A percentile compares a stretch with the other conserved stretches of the same genome.
Evolutionary conservation across 2,797 vertebrate genomes (phyloP).

Genomic region (Rhinogobio ventralis): DNA sequence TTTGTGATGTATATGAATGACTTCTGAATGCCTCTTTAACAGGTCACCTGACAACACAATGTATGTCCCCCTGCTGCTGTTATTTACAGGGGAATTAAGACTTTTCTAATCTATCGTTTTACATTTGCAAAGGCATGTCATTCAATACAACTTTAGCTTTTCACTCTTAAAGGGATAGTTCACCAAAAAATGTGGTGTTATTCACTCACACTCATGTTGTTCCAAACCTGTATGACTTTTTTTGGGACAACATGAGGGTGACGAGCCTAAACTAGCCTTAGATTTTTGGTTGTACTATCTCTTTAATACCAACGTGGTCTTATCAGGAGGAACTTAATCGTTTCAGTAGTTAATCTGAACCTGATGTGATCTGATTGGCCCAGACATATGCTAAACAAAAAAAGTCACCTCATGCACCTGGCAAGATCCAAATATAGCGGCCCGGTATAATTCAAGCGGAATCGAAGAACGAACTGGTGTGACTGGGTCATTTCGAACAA

Average conservation of each 20-base stretch:
- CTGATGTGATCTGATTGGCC: not conserved
- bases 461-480: not conserved
- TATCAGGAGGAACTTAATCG: not conserved
- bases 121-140: slow-evolving; percentile 1
- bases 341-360: not conserved
- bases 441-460: not conserved
- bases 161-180: not conserved
- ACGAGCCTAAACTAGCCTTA: not conserved
- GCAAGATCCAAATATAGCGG: not conserved
- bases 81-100: slow-evolving; percentile 32
- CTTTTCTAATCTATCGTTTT: slow-evolving; percentile 10
- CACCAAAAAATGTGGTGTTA: not conserved
- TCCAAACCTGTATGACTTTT: not conserved
- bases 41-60: slow-evolving; percentile 2
- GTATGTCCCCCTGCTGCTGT: slow-evolving; percentile 15
- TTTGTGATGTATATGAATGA: slow-evolving; percentile 49
- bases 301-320: not conserved
- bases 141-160: not conserved
- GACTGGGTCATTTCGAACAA: not conserved
- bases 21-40: slow-evolving; percentile 35
- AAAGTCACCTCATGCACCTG: not conserved
- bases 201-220: not conserved
- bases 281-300: not conserved
- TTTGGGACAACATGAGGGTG: not conserved
- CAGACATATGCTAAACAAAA: not conserved